Conservation (phyloP, 1,140 invertebrate species). For the Uloborus diversus region DNA sequence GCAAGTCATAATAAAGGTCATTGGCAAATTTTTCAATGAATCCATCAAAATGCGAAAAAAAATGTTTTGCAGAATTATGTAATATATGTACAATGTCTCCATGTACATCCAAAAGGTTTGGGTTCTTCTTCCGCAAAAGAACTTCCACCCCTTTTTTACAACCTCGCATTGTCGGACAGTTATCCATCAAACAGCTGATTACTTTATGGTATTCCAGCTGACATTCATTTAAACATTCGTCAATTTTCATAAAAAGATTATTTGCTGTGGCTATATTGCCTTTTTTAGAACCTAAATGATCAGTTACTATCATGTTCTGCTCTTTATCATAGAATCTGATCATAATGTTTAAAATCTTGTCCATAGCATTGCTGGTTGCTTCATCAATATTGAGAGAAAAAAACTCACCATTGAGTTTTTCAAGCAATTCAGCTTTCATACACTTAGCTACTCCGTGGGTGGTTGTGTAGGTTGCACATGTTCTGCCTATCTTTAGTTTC, state of each 20-base stretch:
- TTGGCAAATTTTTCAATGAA: too few relatives aligned
- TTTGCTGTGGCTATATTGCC: not conserved
- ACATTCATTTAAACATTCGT: not conserved
- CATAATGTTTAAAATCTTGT: not conserved
- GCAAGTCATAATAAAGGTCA: too few relatives aligned
- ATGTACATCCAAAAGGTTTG: too few relatives aligned
- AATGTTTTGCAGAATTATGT: too few relatives aligned
- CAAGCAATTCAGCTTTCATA: not conserved
- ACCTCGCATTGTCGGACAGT: too few relatives aligned
- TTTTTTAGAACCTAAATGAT: not conserved
- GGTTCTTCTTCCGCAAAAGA: too few relatives aligned
- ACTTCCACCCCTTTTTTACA: too few relatives aligned
- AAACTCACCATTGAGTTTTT: not conserved
- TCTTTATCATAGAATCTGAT: not conserved
- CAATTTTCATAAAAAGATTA: not conserved
- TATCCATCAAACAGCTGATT: too few relatives aligned
- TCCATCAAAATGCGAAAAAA: too few relatives aligned
- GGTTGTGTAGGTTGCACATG: not conserved
- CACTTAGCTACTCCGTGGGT: not conserved
- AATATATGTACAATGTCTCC: too few relatives aligned
- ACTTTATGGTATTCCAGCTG: too few relatives aligned
- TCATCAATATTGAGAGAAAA: not conserved
- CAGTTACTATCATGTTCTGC: not conserved
- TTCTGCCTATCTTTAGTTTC: not conserved
- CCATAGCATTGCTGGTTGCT: not conserved